Evolutionary conservation across 2,797 vertebrate genomes (phyloP), one percentile per base, ranked within the genome.

Genomic region (Myotis myotis): DNA sequence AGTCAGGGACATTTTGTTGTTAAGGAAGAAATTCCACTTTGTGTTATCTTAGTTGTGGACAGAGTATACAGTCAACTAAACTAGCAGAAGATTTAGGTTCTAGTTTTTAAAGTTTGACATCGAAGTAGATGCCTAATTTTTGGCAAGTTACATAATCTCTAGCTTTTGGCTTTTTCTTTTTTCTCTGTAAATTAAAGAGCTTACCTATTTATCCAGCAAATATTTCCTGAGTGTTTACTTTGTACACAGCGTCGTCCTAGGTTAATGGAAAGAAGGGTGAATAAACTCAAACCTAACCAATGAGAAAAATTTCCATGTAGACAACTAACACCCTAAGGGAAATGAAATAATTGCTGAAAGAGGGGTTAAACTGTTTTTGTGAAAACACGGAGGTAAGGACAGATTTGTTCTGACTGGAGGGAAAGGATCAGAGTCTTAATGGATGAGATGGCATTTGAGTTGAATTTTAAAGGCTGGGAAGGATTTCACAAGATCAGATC

Each of bases 151-250:
- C 12, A 44, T 83, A 51, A 72, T 92, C 41, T 86, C 2, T 75
- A 86, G 13, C 4, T 93, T 85, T 90, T 7, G 28, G 5, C 0
- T 1, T 66, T 25, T 53, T n/a, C 5, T 11, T 3, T 3, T 16
- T 3, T 28, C 12, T 64, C 3, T 74, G 5, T 91, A 68, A 71
- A 19, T 76, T 55, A 87, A 84, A 30, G 44, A 15, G 8, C 38
- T 89, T 89, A 44, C 9, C 25, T 62, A 25, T 75, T 76, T 57
- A 60, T 72, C 87, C 25, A 91, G n/a, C 11, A 66, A 6, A 47
- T 83, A 72, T 64, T 87, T 95, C 30, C 20, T 41, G 78, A 74
- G 60, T 72, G 83, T 47, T 87, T 83, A 55, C n/a, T 82, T 87
- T 87, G 68, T 93, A 44, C 57, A 93, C 55, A 68, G 57, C n/a